A percentile compares a stretch with the other conserved stretches of the same genome.
Conservation (phyloP, 2,113 vertebrate species). For the Equus przewalskii region DNA sequence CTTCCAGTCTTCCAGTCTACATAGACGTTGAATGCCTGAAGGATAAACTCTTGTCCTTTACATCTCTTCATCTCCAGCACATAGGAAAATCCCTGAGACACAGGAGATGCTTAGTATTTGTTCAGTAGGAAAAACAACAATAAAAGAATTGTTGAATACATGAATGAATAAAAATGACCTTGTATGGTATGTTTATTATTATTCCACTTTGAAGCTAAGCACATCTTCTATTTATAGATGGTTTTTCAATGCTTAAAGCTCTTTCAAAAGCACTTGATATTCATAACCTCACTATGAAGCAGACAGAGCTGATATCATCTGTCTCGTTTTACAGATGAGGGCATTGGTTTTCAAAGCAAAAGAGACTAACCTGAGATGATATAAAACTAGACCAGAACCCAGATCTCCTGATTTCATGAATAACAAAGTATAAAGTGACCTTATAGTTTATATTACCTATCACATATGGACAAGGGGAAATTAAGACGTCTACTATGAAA, state of each 20-base stretch:
- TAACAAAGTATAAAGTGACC: not conserved
- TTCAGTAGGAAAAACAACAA: not conserved
- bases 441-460: not conserved
- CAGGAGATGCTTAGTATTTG: not conserved
- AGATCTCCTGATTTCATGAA: not conserved
- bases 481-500: not conserved
- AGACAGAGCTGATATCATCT: constrained; percentile 75
- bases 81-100: not conserved
- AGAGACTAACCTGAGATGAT: constrained; percentile 10
- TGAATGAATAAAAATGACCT: constrained; percentile 57
- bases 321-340: constrained; percentile 65
- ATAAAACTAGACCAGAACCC: not conserved
- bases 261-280: constrained; percentile 67
- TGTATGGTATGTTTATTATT: not conserved
- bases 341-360: constrained; percentile 1
- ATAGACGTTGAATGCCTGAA: not conserved
- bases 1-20: not conserved
- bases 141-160: constrained; percentile 4
- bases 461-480: not conserved
- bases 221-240: constrained; percentile 30
- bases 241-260: not conserved
- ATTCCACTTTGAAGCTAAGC: constrained; percentile 28
- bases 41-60: not conserved
- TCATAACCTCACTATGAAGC: constrained; percentile 58
- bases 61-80: not conserved